These are phyloP conservation scores for Stratiomys singularior DNA, from an alignment of 2,888 invertebrate species.

Conservation along the genomic window DNA sequence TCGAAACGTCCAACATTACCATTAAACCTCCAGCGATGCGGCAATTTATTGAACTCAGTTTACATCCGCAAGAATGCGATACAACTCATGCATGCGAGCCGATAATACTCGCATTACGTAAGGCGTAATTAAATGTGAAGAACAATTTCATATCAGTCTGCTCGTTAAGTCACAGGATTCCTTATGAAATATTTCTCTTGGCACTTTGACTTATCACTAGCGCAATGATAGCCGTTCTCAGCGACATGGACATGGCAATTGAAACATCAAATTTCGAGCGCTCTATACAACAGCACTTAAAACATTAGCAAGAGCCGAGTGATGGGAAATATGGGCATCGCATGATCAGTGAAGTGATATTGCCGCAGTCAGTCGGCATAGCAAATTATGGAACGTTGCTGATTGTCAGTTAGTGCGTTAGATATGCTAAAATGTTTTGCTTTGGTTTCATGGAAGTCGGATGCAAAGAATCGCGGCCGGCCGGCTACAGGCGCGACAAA, in stretches of 20 bases:
- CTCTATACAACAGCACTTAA: conserved; percentile 10
- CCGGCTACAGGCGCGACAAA: not conserved
- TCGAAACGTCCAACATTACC: too few species aligned
- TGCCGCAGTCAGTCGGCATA: not conserved
- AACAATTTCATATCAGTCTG: not conserved
- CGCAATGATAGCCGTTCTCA: not conserved
- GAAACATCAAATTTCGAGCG: conserved; percentile 1
- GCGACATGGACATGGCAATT: not conserved
- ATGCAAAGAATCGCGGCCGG: not conserved
- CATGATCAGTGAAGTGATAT: conserved; percentile 14
- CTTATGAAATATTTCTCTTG: not conserved
- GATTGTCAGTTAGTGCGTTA: not conserved
- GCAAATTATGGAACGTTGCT: not conserved
- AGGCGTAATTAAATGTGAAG: not conserved
- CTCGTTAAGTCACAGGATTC: not conserved
- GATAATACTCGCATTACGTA: not conserved
- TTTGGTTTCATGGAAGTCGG: not conserved
- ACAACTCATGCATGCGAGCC: not conserved
- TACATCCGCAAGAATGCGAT: not conserved
- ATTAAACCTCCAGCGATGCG: too few species aligned
- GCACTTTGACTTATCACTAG: not conserved
- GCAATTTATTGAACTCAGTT: too few species aligned
- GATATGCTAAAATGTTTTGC: not conserved
- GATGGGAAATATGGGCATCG: conserved; percentile 4
- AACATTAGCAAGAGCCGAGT: not conserved